Base-by-base conservation (phyloP, 1,140 invertebrate genomes). In the Drosophila sp. region DNA sequence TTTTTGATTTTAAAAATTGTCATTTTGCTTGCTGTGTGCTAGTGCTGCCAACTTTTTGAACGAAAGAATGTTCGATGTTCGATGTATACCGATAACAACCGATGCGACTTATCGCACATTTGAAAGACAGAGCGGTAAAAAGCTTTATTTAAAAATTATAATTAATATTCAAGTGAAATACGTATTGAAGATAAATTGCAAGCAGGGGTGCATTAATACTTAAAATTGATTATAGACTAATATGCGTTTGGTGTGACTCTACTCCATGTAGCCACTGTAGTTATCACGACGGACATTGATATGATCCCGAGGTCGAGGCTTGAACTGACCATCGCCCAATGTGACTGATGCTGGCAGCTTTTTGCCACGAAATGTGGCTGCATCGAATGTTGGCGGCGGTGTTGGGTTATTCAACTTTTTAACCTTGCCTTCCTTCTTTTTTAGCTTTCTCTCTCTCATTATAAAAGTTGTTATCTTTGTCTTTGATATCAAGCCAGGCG, bases 361-460 rank as follows among this genome's bases (percentile, higher is more conserved):
- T 6, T 72, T 82, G 43, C 74, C 76, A 11, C 83, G 66, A 38
- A 82, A 76, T 7, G 77, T 91, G 18, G 79, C 74, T 9, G 43
- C 51, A 16, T 91, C 87, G 48, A 91, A 79, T n/a, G 76, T 74
- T 5, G 87, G 90, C 25, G 89, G 83, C 0, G 90, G 90, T 7
- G 82, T 73, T 1, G 65, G 8, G 34, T 89, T 80, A 0, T 14
- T 8, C 2, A 27, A 32, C n/a, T 72, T 78, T 13, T 64, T 62
- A 6, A 58, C 6, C 16, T 46, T 48, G 4, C 7, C 8, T 1
- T 21, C 21, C 0, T 40, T 40, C 4, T 29, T 13, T 38, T 38
- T 40, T 41, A 25, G 16, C 56, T 13, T 43, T 64, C 4, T 27
- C 21, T 43, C 29, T 51, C 0, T 18, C 8, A 2, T 18, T 11